These are phyloP conservation scores for Trichoplusia ni DNA, from an alignment of 1,140 invertebrate species.

Conservation along the genomic window DNA sequence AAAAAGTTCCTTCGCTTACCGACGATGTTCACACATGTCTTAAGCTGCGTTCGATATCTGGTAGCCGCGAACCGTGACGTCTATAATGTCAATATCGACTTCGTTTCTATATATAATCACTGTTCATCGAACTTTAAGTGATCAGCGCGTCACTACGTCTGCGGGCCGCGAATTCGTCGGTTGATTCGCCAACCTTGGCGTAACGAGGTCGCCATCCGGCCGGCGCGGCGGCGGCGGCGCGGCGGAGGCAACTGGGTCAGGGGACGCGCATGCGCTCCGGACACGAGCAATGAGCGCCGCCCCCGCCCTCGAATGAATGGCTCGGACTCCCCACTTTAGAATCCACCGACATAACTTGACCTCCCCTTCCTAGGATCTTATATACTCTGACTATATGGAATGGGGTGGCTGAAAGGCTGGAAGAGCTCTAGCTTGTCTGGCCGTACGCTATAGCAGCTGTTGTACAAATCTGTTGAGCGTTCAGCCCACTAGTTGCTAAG, in stretches of 20 bases:
- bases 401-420: constrained; percentile 35
- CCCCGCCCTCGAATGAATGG: constrained; percentile 71
- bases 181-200: constrained; percentile 74
- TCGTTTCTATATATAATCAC: constrained; percentile 38
- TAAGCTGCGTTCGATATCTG: background rate
- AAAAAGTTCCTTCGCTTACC: no score
- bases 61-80: constrained; percentile 6
- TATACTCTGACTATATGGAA: constrained; percentile 25
- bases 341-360: constrained; percentile 58
- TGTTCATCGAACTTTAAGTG: constrained; percentile 34
- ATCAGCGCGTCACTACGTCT: constrained; percentile 63
- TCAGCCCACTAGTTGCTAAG: constrained; percentile 73
- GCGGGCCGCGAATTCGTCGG: constrained; percentile 57
- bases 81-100: constrained; percentile 20
- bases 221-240: constrained; percentile 55
- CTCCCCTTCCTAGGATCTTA: constrained; percentile 57
- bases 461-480: constrained; percentile 68
- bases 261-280: constrained; percentile 73
- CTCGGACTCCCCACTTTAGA: constrained; percentile 56
- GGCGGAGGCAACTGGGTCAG: constrained; percentile 67
- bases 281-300: constrained; percentile 73
- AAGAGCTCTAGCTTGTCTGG: constrained; percentile 50
- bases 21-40: background rate
- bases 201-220: constrained; percentile 65
- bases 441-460: constrained; percentile 56